Base-by-base conservation (phyloP, 1,140 invertebrate species). In the Hycleus phaleratus region DNA sequence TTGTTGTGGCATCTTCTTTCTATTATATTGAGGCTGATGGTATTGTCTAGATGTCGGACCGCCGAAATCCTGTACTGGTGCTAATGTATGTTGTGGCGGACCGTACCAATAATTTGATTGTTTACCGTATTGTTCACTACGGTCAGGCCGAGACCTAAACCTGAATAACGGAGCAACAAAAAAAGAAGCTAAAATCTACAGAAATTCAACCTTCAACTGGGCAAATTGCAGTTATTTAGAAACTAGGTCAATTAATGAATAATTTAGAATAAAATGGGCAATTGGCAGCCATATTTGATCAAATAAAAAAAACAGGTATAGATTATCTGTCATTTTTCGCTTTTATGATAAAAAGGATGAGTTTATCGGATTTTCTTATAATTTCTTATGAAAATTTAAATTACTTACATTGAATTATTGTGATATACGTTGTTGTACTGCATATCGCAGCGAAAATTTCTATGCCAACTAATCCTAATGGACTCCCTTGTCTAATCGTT, bases 41-140 rank as follows among this genome's bases (percentile, higher is more conserved):
- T 82, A 81, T 61, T 82, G 64, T 68, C 82, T 82, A 45, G 80
- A 76, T 18, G 67, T 79, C n/a, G 75, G 74, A 56, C 76, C 75
- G 10, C 78, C 78, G 60, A 78, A 81, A 60, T 81, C 78, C 72
- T 80, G 78, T 62, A 78, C 77, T 59, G 78, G 72, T 43, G 78
- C 70, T 46, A 73, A 68, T 9, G 49, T 46, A 54, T 74, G 68
- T 40, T 68, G 63, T 45, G 77, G 74, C 42, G 74, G 76, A 46
- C 77, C 77, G 47, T 63, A 68, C 74, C 73, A 74, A 61, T 71
- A 74, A 60, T 70, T 72, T 47, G 77, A 71, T 58, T 74, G 75
- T 73, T 81, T 81, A 71, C 77, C 78, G 73, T 77, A 80, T 76
- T 79, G 78, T 52, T 80, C 79, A 76, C 77, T 78, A 68, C 79